Base-by-base conservation (phyloP, 2,888 invertebrate genomes). In the Coecobrya sp. region DNA sequence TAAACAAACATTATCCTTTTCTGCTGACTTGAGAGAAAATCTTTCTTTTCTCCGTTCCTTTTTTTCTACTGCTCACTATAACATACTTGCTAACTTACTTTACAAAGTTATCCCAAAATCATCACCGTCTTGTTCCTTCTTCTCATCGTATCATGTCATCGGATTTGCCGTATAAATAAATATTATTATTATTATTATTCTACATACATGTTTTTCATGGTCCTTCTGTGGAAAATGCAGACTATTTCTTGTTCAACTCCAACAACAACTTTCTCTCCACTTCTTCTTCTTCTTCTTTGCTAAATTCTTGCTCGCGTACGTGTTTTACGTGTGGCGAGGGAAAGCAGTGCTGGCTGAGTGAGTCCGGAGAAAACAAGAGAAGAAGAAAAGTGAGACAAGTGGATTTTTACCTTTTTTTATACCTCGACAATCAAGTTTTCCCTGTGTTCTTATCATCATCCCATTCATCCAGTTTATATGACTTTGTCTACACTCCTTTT, bases 1-100 rank as follows among this genome's bases (percentile, higher is more conserved):
- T 76, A 76, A 76, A 76, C 73, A 76, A 76, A 76, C 73, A 76
- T 76, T 45, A 76, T 70, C 42, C 70, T 68, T 76, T 76, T 76
- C 73, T 76, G 73, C 73, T 76, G 73, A 76, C 73, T 76, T 11
- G 11, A 11, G 22, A 42, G 70, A 19, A 76, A 76, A 76, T 76
- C 45, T 76, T 62, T 25, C 25, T 27, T 62, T 7, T 13, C 13
- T 65, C 25, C 62, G n/a, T 4, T 62, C 22, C 62, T 19, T 25
- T 5, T 19, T 62, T 62, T 1, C 65, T 27, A 1, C 65, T 65
- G 10, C 45, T 19, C 55, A 55, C 13, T 55, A 49, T 76, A 76
- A 76, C 45, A 49, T 49, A 49, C 22, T 76, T 27, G 30, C 27
- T 65, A 30, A n/a, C 55, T 55, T 55, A 55, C 55, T 55, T 55